Percentiles rank a stretch among this genome's conserved stretches.
These are phyloP conservation scores for Poeciliopsis retropinna DNA, from an alignment of 2,113 vertebrate species.

Conservation along the genomic window DNA sequence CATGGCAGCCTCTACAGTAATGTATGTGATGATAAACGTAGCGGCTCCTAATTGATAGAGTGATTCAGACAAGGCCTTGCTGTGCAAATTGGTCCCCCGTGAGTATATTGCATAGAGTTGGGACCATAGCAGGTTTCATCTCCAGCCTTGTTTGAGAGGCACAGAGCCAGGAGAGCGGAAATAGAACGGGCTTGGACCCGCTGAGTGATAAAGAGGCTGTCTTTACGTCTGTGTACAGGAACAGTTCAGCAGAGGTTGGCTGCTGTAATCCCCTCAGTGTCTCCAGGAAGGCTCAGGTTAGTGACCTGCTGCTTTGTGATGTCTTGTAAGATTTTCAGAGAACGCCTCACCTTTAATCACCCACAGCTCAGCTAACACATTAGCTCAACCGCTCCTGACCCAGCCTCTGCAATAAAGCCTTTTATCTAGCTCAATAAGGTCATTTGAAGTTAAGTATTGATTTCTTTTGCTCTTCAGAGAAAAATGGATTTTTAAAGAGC, in stretches of 20 bases:
- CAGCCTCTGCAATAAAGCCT: conserved; percentile 75
- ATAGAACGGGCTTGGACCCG: conserved; percentile 68
- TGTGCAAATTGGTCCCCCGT: conserved; percentile 96
- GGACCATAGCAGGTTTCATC: conserved; percentile 83
- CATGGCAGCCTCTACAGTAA: conserved; percentile 91
- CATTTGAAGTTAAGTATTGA: conserved; percentile 81
- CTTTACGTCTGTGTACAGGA: conserved; percentile 74
- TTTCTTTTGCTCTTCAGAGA: conserved; percentile 78
- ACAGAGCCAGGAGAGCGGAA: conserved; percentile 82
- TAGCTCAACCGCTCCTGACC: conserved; percentile 75
- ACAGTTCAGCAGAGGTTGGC: conserved; percentile 80
- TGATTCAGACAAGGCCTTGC: conserved; percentile 93
- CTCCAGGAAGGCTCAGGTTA: conserved; percentile 77
- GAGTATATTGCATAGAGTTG: conserved; percentile 83
- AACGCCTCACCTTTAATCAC: conserved; percentile 80
- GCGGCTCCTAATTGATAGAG: conserved; percentile 97
- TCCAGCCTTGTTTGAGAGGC: conserved; percentile 83
- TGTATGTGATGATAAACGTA: conserved; percentile 98
- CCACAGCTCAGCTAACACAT: conserved; percentile 74
- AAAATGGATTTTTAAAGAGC: conserved; percentile 81
- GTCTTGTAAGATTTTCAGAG: conserved; percentile 80
- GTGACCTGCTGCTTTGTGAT: conserved; percentile 78
- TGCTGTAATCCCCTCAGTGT: conserved; percentile 81
- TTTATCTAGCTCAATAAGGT: conserved; percentile 79
- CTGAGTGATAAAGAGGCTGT: conserved; percentile 89